Percentiles rank a stretch among this genome's conserved stretches.
Conservation (phyloP, 2,113 vertebrate species). For the Cepphus grylle region DNA sequence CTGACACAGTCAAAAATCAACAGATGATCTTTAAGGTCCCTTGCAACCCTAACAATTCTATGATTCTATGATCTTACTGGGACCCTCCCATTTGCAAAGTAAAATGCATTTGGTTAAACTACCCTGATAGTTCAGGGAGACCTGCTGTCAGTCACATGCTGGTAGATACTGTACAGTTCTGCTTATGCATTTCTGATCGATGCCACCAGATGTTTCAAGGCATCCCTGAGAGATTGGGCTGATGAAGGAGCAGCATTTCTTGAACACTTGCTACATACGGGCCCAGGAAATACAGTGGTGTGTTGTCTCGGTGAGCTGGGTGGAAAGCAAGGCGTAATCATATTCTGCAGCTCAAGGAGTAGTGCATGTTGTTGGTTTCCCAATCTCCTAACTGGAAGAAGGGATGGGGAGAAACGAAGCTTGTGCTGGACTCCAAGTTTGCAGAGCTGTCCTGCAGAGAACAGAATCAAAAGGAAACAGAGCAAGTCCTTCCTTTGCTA, state of each 20-base stretch:
- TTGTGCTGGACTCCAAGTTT: not conserved
- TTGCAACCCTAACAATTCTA: too few species aligned
- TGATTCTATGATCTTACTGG: not conserved
- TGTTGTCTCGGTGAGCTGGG: not conserved
- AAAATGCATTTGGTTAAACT: not conserved
- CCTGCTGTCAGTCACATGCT: not conserved
- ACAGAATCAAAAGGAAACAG: not conserved
- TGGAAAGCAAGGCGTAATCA: not conserved
- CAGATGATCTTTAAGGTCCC: too few species aligned
- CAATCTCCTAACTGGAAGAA: not conserved
- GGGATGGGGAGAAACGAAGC: not conserved
- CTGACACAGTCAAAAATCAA: not conserved
- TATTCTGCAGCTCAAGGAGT: not conserved
- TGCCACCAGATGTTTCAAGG: not conserved
- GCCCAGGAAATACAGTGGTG: not conserved
- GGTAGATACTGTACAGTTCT: not conserved
- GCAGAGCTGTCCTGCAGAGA: not conserved
- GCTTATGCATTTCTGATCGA: not conserved
- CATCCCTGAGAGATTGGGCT: not conserved
- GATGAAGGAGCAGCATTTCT: not conserved
- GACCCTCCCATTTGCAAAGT: not conserved
- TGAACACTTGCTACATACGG: not conserved
- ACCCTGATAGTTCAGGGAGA: not conserved
- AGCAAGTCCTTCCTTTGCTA: not conserved
- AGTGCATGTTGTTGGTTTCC: not conserved